These are phyloP conservation scores for Chymomyza fuscimana DNA, from an alignment of 2,888 invertebrate species.

Conservation along the genomic window DNA sequence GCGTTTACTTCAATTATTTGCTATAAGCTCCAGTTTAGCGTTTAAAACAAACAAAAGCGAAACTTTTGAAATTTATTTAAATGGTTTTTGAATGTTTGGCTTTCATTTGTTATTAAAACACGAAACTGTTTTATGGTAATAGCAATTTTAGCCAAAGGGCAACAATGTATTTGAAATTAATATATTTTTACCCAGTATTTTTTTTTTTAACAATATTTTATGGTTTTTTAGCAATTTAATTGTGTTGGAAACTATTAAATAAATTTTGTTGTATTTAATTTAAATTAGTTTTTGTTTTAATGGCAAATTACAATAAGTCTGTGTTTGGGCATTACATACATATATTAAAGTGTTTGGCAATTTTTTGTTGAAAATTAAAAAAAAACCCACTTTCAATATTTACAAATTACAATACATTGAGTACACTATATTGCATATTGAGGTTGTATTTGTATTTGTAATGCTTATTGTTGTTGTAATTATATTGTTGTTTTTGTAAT, in stretches of 20 bases:
- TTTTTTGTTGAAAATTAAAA: constrained; percentile 6
- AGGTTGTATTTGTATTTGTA: constrained; percentile 1
- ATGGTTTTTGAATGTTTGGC: neutral
- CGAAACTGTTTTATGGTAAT: neutral
- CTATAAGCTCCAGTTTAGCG: neutral
- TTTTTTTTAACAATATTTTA: neutral
- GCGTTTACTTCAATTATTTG: too few species aligned
- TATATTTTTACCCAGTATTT: neutral
- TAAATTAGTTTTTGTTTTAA: constrained; percentile 5
- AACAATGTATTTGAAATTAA: neutral
- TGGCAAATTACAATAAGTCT: neutral
- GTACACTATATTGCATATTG: constrained; percentile 2
- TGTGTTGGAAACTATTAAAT: neutral
- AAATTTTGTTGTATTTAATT: neutral
- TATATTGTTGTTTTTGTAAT: neutral
- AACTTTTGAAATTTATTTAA: neutral
- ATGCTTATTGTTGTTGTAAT: neutral
- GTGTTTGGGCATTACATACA: neutral
- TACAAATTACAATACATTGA: constrained; percentile 17
- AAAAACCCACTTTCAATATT: constrained; percentile 23
- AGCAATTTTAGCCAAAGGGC: neutral
- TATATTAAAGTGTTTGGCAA: neutral
- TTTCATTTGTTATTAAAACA: neutral
- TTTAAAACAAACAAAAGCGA: neutral
- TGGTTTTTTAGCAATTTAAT: neutral